Evolutionary conservation across 1,140 invertebrate genomes (phyloP), one percentile per base, ranked within the genome.

Genomic region (Pantala flavescens): DNA sequence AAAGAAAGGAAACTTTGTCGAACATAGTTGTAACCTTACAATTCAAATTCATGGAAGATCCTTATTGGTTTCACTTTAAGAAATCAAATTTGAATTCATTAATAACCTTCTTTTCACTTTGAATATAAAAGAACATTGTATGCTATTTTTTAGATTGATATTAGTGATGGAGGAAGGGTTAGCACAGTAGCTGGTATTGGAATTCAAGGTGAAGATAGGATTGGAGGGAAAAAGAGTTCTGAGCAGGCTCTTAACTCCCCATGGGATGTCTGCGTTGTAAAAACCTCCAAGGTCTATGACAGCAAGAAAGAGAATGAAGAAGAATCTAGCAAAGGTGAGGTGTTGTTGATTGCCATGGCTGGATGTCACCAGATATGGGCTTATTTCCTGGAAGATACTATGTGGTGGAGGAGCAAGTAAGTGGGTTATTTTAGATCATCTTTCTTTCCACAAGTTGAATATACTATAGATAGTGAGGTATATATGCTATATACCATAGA

Each of bases 351-450:
- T 71, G 94, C 96, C 3, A 94, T 94, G 87, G 95, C 96, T 19
- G 96, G 96, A 2, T 91, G 88, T 12, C 96, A 98, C 86, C 96
- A 98, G 82, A 94, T 98, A 75, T 98, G 96, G 95, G 92, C 88
- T 0, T 87, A 92, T 16, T 94, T 93, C 82, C 84, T 94, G 11
- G 85, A 90, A 79, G 90, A 91, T 71, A 90, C 89, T 0, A 86
- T 87, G 76, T 94, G 92, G 91, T 93, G 49, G 49, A 63, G 49
- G 49, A 12, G n/a, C 49, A 63, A 63, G 49, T 63, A 7, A 63
- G 49, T 63, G 49, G 12, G 2, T 3, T 12, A 63, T 63, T 63
- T 63, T 21, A 63, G 49, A 43, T 21, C 74, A 70, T 7, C 24
- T 71, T 72, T 24, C 71, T 76, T 73, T 36, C 28, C 28, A n/a